Base-by-base conservation (phyloP, 1,140 invertebrate genomes). In the Belonocnema kinseyi region DNA sequence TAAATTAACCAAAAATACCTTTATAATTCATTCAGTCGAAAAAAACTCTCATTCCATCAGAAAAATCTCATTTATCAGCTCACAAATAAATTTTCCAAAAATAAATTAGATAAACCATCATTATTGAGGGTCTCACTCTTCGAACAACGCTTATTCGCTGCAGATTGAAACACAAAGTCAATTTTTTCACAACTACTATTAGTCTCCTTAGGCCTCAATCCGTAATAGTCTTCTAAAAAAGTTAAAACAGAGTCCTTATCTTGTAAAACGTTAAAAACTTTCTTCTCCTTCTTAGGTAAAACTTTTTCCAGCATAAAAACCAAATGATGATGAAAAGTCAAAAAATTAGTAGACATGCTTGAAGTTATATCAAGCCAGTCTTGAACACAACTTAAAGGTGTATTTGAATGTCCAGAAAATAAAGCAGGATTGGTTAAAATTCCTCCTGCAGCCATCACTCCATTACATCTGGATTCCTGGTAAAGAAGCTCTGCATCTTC, bases 291-390 rank as follows among this genome's bases (percentile, higher is more conserved):
- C 82, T 94, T 95, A 7, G 93, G 92, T 78, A 98, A 91, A 54
- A 95, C 86, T 90, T 95, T 96, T 88, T 97, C 96, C 82, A 97
- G 91, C 98, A 99, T 99, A 87, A 97, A 98, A 61, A 97, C 96
- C 72, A 99, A 92, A 92, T 99, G 98, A 88, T 98, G 97, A 91
- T 99, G 98, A 86, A 98, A 97, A 87, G 93, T 95, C 76, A 95
- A 93, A 91, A 97, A 98, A 90, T 83, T 85, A 0, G 88, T 86
- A 19, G 90, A 89, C 84, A 91, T 90, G 61, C 80, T 87, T 10
- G 86, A 77, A 19, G 90, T 90, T 66, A 98, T 94, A 83, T 95
- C 92, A 79, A 99, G 91, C 98, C 98, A 99, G 66, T 97, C 93
- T 91, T 95, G 94, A 11, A 99, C 88, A 92, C 97, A 98, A 66